Evolutionary conservation across 2,888 invertebrate species (phyloP), one percentile per base, ranked within the genome.

Genomic region (Andricus curvator): DNA sequence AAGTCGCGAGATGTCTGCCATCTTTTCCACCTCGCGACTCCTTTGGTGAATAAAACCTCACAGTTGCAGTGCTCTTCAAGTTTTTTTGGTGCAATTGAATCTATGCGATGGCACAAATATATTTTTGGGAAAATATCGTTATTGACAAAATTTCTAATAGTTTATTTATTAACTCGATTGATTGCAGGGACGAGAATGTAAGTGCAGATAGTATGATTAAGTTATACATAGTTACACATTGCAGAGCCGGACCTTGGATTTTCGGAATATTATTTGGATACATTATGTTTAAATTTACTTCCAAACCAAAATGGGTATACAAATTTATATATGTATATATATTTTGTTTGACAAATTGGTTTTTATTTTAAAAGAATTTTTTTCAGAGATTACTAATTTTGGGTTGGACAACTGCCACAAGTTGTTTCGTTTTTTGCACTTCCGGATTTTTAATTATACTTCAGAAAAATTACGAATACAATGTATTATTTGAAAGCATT

Each of bases 401-500:
- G 5, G 88, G 87, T 67, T 89, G 88, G 89, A 13, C 84, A 1
- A 3, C 83, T 17, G 25, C 87, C 1, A 33, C 78, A 37, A 62
- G 56, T 56, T 64, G 79, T 8, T 86, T 89, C 48, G 56, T 67
- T 48, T 86, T 87, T 74, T 86, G 85, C 22, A 80, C 77, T 22
- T 84, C 85, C 25, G 86, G 85, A 1, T 81, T 80, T 9, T 81
- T 83, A 64, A 77, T 86, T 25, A 92, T 93, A 79, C 89, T 91
- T 79, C 82, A 87, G 51, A 84, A 90, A 41, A 83, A 86, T 70
- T 92, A 92, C 80, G 85, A 86, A 1, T 93, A 92, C 84, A 89
- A 93, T 81, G 83, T 84, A 70, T 81, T 89, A 78, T 91, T 90
- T 85, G 91, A 92, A 66, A 89, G 91, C n/a, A 81, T 93, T 62